Percentiles rank a stretch among this genome's conserved stretches.
Conservation (phyloP, 2,797 vertebrate genomes). For the Enteromius afrohamiltoni region DNA sequence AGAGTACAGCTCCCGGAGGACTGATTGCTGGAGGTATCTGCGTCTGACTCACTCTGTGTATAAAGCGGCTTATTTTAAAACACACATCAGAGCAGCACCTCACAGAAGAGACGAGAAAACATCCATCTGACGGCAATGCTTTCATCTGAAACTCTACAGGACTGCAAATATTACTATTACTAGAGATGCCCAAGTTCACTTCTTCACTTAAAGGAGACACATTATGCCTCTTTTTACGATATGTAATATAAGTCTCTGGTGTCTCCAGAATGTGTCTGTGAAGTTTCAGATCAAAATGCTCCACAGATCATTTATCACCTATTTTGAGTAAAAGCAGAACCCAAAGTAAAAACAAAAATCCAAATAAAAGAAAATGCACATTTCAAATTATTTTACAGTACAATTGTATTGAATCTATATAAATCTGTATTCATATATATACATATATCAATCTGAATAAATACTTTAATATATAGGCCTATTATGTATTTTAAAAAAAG, state of each 20-base stretch:
- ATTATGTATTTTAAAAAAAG: background rate
- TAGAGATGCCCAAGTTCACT: background rate
- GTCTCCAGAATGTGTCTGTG: no score
- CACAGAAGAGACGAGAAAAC: background rate
- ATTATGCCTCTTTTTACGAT: no score
- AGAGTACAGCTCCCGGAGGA: background rate
- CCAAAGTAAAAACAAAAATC: no score
- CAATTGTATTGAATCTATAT: no score
- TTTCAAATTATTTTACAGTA: no score
- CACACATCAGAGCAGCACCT: slow-evolving; percentile 14
- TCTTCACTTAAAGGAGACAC: background rate
- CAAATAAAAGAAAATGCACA: no score
- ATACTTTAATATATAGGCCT: background rate
- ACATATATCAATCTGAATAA: no score
- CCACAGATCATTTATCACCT: no score
- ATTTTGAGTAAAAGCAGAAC: no score
- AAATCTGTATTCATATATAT: no score
- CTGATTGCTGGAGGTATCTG: background rate
- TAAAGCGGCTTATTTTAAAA: slow-evolving; percentile 15
- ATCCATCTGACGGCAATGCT: background rate
- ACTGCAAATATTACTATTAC: background rate
- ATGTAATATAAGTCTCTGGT: no score
- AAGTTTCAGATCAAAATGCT: no score
- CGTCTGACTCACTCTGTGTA: slow-evolving; percentile 12
- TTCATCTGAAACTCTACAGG: background rate